These are phyloP conservation scores for Cephus sareptanus DNA, from an alignment of 2,888 invertebrate genomes.

Conservation along the genomic window DNA sequence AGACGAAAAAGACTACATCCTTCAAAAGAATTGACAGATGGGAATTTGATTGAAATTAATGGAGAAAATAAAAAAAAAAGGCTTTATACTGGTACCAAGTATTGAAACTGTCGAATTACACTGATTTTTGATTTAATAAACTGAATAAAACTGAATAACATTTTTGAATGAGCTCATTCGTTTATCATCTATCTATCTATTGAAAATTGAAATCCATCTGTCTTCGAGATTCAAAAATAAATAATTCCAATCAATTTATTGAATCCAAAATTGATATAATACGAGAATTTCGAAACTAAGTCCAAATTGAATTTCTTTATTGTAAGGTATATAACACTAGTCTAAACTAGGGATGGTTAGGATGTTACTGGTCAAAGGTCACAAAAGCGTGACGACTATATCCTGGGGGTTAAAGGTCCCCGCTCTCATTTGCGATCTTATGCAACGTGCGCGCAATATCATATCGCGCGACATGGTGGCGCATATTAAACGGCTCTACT, in stretches of 20 bases:
- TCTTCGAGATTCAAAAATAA: background rate
- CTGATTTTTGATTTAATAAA: too few species aligned
- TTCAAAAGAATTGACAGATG: background rate
- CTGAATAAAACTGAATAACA: too few species aligned
- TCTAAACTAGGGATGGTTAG: background rate
- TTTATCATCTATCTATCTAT: too few species aligned
- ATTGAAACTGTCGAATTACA: background rate
- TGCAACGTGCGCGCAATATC: constrained; percentile 57
- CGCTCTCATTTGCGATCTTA: constrained; percentile 57
- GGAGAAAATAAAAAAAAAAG: background rate
- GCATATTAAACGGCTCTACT: constrained; percentile 50
- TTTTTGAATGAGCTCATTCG: too few species aligned
- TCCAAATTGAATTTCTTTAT: background rate
- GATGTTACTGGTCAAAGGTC: constrained; percentile 31
- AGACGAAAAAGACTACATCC: background rate
- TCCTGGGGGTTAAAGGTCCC: constrained; percentile 46
- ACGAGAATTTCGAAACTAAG: background rate
- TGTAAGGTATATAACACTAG: background rate
- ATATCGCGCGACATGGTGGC: constrained; percentile 43
- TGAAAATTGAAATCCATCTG: too few species aligned
- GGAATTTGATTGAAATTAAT: background rate
- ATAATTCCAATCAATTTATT: background rate
- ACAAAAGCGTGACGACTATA: constrained; percentile 52
- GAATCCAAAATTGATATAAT: background rate
- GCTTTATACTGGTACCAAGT: too few species aligned